phyloP scores from a whole-genome alignment of 2,888 invertebrate species.

The Brassicogethes aeneus region DNA sequence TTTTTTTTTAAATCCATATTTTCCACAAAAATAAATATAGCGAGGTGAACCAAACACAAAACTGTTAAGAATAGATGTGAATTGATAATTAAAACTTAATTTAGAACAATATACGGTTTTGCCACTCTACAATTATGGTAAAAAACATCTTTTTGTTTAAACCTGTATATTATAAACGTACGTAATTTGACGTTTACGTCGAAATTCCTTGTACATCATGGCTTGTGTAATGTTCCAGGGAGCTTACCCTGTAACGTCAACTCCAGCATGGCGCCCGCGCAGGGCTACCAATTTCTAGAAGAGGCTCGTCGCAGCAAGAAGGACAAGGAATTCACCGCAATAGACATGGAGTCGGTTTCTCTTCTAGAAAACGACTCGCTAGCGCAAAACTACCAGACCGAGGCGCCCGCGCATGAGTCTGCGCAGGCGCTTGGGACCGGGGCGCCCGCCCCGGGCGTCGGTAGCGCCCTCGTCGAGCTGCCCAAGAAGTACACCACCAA shows the following conservation, averaged over 20 bases:
- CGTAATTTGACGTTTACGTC: too few species aligned
- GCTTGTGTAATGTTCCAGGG: slow-evolving; percentile 28
- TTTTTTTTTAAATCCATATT: too few species aligned
- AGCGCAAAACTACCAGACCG: slow-evolving; percentile 27
- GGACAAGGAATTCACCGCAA: slow-evolving; percentile 24
- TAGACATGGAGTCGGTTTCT: slow-evolving; percentile 33
- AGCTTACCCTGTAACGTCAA: slow-evolving; percentile 40
- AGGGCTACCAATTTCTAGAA: slow-evolving; percentile 33
- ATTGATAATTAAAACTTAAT: too few species aligned
- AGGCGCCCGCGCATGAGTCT: slow-evolving; percentile 8
- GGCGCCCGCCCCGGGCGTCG: neutral
- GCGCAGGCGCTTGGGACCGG: neutral
- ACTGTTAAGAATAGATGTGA: too few species aligned
- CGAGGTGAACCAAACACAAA: too few species aligned
- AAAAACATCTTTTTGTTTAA: too few species aligned
- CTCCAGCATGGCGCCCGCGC: slow-evolving; percentile 25
- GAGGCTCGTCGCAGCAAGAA: slow-evolving; percentile 26
- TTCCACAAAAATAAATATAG: too few species aligned
- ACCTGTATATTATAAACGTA: too few species aligned
- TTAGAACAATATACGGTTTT: too few species aligned
- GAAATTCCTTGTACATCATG: too few species aligned
- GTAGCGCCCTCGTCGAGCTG: slow-evolving; percentile 10
- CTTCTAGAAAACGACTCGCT: slow-evolving; percentile 33
- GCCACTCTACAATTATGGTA: too few species aligned
- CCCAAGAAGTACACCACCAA: slow-evolving; percentile 27